Conservation (phyloP, 2,797 vertebrate genomes). For the Bradypodion pumilum region DNA sequence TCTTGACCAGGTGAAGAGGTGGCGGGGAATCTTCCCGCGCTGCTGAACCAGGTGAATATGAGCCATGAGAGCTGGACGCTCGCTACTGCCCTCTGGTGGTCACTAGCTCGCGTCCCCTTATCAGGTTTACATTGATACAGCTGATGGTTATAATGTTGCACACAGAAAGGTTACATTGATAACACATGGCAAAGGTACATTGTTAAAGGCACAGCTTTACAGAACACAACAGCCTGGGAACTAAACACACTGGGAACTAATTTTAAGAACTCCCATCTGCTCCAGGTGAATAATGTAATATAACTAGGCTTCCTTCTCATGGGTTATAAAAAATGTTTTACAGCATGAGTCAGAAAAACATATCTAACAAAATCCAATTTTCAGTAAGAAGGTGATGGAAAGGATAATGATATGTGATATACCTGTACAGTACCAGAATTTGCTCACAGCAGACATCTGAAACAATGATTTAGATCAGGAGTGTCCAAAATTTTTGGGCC, state of each 20-base stretch:
- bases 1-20: no score
- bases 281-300: conserved; percentile 27
- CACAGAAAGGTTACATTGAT: no score
- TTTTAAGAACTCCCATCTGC: conserved; percentile 10
- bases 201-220: no score
- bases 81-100: no score
- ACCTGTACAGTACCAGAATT: background rate
- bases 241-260: conserved; percentile 28
- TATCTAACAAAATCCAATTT: conserved; percentile 27
- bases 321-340: background rate
- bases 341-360: conserved; percentile 5
- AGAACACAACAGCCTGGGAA: conserved; percentile 23
- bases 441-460: conserved; percentile 20
- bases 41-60: no score
- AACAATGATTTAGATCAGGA: conserved; percentile 35
- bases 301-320: conserved; percentile 25
- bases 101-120: no score
- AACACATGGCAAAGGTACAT: no score
- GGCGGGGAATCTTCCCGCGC: no score
- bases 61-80: no score
- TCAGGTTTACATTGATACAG: no score
- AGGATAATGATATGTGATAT: conserved; percentile 14
- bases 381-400: conserved; percentile 12
- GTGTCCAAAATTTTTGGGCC: no score
- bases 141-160: no score